phyloP scores from a whole-genome alignment of 2,888 invertebrate genomes.

The Podabrus alpinus region DNA sequence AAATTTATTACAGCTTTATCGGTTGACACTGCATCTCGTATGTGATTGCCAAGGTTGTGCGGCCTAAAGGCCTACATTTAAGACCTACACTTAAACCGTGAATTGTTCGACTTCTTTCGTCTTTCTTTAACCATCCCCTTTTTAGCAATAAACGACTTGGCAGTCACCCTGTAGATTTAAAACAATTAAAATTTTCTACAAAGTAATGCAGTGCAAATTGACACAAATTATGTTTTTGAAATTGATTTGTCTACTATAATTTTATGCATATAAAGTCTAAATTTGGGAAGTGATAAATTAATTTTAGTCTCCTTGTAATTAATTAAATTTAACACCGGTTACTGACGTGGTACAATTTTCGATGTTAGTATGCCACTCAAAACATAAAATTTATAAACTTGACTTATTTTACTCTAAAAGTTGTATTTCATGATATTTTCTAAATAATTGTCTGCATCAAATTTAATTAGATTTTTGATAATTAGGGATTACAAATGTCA shows the following conservation, averaged over 20 bases:
- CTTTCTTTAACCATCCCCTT: too few relatives aligned
- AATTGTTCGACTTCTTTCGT: too few relatives aligned
- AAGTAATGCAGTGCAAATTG: background rate
- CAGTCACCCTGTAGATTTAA: too few relatives aligned
- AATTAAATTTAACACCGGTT: constrained; percentile 3
- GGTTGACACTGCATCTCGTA: too few relatives aligned
- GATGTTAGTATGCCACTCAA: background rate
- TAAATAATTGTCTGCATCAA: background rate
- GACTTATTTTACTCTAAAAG: background rate
- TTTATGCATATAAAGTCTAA: background rate
- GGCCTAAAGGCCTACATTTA: too few relatives aligned
- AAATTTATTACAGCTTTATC: too few relatives aligned
- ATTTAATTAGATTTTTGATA: background rate
- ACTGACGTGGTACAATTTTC: background rate
- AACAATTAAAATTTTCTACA: background rate
- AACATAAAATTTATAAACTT: background rate
- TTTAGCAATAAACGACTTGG: too few relatives aligned
- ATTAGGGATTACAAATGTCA: background rate
- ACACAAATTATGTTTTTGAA: background rate
- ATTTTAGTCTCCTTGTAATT: background rate
- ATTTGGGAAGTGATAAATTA: constrained; percentile 1
- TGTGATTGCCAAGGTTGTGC: too few relatives aligned
- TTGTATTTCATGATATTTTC: too few relatives aligned
- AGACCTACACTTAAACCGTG: too few relatives aligned
- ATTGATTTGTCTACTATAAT: background rate